Conservation (phyloP, 2,797 vertebrate species). For the Myoxocephalus aenaeus region DNA sequence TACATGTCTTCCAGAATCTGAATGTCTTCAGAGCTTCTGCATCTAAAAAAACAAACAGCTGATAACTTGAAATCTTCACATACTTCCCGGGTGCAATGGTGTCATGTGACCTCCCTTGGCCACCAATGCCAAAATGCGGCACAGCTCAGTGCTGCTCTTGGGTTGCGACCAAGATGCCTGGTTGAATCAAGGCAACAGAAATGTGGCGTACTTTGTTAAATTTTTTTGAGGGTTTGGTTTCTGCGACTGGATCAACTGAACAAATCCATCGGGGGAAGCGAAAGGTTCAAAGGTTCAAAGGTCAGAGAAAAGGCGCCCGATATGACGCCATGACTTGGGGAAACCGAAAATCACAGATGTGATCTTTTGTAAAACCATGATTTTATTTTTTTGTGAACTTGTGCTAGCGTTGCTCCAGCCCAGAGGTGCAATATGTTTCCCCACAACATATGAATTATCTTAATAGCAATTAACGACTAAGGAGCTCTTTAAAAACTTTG, state of each 20-base stretch:
- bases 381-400: not conserved
- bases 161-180: not conserved
- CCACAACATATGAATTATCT: not conserved
- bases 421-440: not conserved
- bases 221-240: not conserved
- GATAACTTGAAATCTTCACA: not conserved
- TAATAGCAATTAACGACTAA: not conserved
- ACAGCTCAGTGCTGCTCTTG: not conserved
- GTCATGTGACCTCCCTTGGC: not conserved
- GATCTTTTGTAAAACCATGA: not conserved
- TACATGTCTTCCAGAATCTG: no score
- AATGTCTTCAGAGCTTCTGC: no score
- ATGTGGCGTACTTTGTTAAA: not conserved
- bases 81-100: not conserved
- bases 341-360: constrained; percentile 28
- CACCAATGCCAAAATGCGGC: not conserved
- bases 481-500: not conserved
- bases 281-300: not conserved
- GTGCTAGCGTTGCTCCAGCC: not conserved
- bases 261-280: not conserved
- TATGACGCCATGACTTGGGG: not conserved
- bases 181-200: not conserved
- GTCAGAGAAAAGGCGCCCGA: constrained; percentile 3
- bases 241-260: not conserved
- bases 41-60: no score